Percentiles rank a stretch among this genome's conserved stretches.
Evolutionary conservation across 2,113 vertebrate genomes (phyloP).

Genomic region (Dascyllus trimaculatus): DNA sequence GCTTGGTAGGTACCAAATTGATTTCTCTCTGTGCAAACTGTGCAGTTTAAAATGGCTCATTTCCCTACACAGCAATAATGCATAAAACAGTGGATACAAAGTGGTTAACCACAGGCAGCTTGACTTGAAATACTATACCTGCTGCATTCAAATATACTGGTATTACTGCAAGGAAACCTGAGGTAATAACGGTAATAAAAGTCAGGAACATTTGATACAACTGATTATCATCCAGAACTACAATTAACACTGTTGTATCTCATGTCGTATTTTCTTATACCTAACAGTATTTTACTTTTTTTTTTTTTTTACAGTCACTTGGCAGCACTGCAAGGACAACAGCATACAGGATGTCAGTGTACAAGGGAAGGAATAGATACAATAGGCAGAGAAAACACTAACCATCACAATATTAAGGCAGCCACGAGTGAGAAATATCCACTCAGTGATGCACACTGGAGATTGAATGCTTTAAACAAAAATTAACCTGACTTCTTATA

Average conservation of each 20-base stretch:
- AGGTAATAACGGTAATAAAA: not conserved
- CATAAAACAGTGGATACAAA: conserved; percentile 10
- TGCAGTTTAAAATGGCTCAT: conserved; percentile 14
- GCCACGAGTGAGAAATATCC: not conserved
- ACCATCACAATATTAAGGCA: not conserved
- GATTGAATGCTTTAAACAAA: not conserved
- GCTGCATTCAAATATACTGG: conserved; percentile 6
- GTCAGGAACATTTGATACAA: not conserved
- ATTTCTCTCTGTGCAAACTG: conserved; percentile 39
- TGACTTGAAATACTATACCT: conserved; percentile 23
- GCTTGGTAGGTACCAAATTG: conserved; percentile 33
- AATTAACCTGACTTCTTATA: not conserved
- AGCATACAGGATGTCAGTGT: not conserved
- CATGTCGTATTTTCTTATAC: not conserved
- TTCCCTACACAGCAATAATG: conserved; percentile 28
- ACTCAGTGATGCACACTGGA: not conserved
- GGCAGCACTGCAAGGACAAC: not conserved
- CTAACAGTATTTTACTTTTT: not conserved
- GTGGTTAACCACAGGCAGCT: conserved; percentile 12
- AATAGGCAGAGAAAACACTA: not conserved
- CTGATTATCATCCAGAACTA: not conserved
- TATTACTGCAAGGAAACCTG: not conserved
- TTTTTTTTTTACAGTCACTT: not conserved
- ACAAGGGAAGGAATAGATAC: conserved; percentile 1
- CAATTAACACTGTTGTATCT: not conserved